Conservation (phyloP, 2,113 vertebrate genomes). For the Sclerurus mexicanus region DNA sequence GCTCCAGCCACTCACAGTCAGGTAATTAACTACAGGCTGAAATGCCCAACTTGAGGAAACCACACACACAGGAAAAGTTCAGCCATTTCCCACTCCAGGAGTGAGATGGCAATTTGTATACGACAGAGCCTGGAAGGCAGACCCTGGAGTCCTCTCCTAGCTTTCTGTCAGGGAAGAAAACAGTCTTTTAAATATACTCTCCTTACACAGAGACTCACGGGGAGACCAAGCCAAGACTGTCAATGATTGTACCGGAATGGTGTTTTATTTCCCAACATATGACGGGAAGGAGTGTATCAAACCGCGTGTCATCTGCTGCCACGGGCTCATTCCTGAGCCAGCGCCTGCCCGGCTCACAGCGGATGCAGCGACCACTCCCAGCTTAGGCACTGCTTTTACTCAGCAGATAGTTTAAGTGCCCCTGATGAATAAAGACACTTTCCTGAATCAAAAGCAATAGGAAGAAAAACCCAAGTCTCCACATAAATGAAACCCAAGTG, state of each 20-base stretch:
- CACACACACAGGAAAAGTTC: fast-evolving
- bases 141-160: background rate
- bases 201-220: background rate
- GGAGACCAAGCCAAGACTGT: background rate
- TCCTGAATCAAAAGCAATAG: background rate
- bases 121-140: background rate
- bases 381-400: background rate
- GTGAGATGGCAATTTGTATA: background rate
- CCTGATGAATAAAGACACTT: background rate
- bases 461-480: background rate
- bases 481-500: background rate
- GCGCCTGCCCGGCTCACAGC: background rate
- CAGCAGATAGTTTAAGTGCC: background rate
- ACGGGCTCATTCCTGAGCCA: fast-evolving
- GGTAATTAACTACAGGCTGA: background rate
- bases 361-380: background rate
- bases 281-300: background rate
- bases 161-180: background rate
- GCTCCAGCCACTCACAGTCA: background rate
- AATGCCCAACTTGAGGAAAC: background rate
- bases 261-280: background rate
- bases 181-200: background rate
- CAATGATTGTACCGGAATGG: background rate
- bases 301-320: background rate
- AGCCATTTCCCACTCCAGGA: background rate